A percentile compares a stretch with the other conserved stretches of the same genome.
These are phyloP conservation scores for Drosophila obscura DNA, from an alignment of 1,140 invertebrate species.

Conservation along the genomic window DNA sequence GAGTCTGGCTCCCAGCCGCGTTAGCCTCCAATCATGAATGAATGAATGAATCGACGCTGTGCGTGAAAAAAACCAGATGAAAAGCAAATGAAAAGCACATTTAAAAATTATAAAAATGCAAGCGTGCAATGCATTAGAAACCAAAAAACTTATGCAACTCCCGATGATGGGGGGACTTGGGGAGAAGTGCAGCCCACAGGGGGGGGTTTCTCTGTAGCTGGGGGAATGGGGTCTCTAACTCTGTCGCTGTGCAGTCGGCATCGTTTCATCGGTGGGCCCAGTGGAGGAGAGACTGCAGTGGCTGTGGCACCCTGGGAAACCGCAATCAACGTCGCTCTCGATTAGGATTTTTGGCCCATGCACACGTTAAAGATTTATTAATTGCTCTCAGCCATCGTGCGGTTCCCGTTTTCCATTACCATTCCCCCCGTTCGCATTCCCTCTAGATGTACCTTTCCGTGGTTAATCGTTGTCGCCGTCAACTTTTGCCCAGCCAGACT, in stretches of 20 bases:
- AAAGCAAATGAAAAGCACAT: slow-evolving; percentile 27
- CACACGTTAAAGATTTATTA: slow-evolving; percentile 70
- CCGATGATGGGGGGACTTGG: neutral
- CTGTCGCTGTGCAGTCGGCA: slow-evolving; percentile 5
- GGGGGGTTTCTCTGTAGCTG: slow-evolving; percentile 18
- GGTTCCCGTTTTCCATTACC: slow-evolving; percentile 1
- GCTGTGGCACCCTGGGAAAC: slow-evolving; percentile 66
- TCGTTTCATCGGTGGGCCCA: slow-evolving; percentile 46
- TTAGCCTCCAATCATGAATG: slow-evolving; percentile 33
- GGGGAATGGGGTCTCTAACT: neutral
- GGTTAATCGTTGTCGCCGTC: slow-evolving; percentile 61
- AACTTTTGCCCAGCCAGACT: slow-evolving; percentile 35
- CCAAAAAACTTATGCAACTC: slow-evolving; percentile 56
- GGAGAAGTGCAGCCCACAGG: neutral
- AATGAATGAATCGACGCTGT: slow-evolving; percentile 44
- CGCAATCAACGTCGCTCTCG: slow-evolving; percentile 69
- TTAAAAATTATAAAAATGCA: slow-evolving; percentile 55
- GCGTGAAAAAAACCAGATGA: slow-evolving; percentile 34
- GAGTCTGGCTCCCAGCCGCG: slow-evolving; percentile 1
- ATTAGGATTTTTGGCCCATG: slow-evolving; percentile 64
- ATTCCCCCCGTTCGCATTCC: neutral
- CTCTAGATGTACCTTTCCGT: slow-evolving; percentile 6
- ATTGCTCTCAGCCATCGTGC: slow-evolving; percentile 58
- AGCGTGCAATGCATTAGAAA: slow-evolving; percentile 62
- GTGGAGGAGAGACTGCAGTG: too few species aligned